A percentile compares a stretch with the other conserved stretches of the same genome.
Evolutionary conservation across 2,113 vertebrate genomes (phyloP).

Genomic region (Rana temporaria): DNA sequence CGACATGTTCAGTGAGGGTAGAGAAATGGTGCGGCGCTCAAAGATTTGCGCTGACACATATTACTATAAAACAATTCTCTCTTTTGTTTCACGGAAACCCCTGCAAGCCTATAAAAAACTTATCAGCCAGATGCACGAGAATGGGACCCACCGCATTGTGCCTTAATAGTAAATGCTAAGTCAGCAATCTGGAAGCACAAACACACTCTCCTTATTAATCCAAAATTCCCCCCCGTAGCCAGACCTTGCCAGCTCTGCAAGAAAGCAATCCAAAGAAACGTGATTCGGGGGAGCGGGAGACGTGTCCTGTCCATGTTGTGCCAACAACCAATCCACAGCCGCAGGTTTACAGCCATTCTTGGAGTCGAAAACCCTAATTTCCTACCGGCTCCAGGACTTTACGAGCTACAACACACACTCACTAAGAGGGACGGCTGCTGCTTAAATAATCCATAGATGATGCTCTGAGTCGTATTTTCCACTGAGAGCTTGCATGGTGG

Average conservation of each 20-base stretch:
- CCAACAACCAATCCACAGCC: slow-evolving; percentile 10
- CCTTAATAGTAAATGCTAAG: background rate
- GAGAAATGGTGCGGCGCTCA: too few relatives aligned
- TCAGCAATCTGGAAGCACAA: slow-evolving; percentile 40
- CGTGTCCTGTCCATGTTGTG: slow-evolving; percentile 26
- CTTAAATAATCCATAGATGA: slow-evolving; percentile 16
- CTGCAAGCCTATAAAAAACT: background rate
- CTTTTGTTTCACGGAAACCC: too few relatives aligned
- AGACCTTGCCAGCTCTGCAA: background rate
- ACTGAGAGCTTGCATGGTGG: background rate
- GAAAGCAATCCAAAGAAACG: background rate
- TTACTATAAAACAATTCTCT: too few relatives aligned
- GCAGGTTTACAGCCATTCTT: slow-evolving; percentile 38
- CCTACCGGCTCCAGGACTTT: slow-evolving; percentile 14
- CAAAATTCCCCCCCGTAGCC: slow-evolving; percentile 32
- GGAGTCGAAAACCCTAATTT: slow-evolving; percentile 12
- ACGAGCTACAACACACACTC: background rate
- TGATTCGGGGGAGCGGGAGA: slow-evolving; percentile 19
- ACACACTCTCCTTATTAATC: slow-evolving; percentile 43
- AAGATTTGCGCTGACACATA: background rate
- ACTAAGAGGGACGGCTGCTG: background rate
- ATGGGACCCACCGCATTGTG: slow-evolving; percentile 17
- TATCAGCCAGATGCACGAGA: background rate
- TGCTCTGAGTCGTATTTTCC: slow-evolving; percentile 34
- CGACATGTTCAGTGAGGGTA: too few relatives aligned